Percentiles rank a stretch among this genome's conserved stretches.
phyloP scores from a whole-genome alignment of 2,113 vertebrate genomes.

The Anguilla japonica region DNA sequence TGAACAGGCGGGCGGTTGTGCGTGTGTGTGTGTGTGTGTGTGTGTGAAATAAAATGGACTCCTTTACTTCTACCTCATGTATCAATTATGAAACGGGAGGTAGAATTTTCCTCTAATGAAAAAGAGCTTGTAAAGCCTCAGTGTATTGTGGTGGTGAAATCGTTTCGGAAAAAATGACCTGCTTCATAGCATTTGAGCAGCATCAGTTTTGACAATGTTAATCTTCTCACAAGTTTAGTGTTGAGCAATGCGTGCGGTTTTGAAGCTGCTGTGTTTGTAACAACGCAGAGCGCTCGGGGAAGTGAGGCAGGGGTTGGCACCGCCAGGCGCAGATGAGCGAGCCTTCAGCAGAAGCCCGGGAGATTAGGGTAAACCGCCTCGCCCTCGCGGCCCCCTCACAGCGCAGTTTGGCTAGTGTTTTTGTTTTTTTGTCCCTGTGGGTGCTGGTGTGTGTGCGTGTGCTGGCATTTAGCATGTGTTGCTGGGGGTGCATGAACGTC shows the following conservation, averaged over 20 bases:
- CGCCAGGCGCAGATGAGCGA: neutral
- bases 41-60: constrained; percentile 17
- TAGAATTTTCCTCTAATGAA: neutral
- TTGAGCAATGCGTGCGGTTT: neutral
- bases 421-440: neutral
- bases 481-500: too few relatives aligned
- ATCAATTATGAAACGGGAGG: too few relatives aligned
- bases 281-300: neutral
- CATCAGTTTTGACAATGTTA: neutral
- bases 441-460: neutral
- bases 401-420: neutral
- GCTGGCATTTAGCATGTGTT: neutral
- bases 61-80: neutral
- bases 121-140: neutral
- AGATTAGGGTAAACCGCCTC: constrained; percentile 6
- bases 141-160: neutral
- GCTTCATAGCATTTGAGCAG: neutral
- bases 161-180: neutral
- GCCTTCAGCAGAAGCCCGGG: neutral
- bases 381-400: neutral
- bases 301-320: neutral
- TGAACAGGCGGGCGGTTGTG: neutral
- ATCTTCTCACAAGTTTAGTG: neutral
- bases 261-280: neutral
- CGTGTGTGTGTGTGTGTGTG: neutral